Evolutionary conservation across 2,888 invertebrate species (phyloP).

Genomic region (Cactoblastis cactorum): DNA sequence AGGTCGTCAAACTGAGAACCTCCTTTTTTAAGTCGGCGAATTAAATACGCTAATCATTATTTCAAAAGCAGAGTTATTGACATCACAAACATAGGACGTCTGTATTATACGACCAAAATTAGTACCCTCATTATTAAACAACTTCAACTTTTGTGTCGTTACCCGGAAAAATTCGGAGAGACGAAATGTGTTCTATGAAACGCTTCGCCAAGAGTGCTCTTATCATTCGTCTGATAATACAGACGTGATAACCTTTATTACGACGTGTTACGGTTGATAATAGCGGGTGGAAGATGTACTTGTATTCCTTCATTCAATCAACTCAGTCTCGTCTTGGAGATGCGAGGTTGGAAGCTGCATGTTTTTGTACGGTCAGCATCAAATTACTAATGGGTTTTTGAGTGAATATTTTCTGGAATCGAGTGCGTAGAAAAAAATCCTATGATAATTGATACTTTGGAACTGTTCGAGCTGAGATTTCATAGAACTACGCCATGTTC

Average conservation of each 20-base stretch:
- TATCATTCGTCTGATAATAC: conserved; percentile 1
- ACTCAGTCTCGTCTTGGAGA: conserved; percentile 10
- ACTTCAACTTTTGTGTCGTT: conserved; percentile 7
- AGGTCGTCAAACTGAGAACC: no score
- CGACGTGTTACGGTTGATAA: background rate
- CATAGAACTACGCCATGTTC: no score
- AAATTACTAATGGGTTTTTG: conserved; percentile 13
- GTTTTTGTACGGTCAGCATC: conserved; percentile 10
- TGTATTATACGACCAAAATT: background rate
- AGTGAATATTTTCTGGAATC: conserved; percentile 9
- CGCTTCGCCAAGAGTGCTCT: conserved; percentile 12
- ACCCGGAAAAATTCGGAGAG: conserved; percentile 20
- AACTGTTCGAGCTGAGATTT: background rate
- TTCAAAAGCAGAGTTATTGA: background rate
- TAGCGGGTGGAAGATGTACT: background rate
- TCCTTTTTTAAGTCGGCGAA: no score
- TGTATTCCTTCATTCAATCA: conserved; percentile 12
- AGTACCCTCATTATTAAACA: conserved; percentile 1
- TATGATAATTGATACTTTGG: conserved; percentile 4
- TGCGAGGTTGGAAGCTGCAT: background rate
- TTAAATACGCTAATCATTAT: background rate
- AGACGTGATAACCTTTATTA: background rate
- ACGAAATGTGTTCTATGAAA: conserved; percentile 24
- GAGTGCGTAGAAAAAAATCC: conserved; percentile 10
- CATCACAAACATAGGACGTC: background rate